Conservation (phyloP, 2,797 vertebrate species). For the Cetoscarus ocellatus region DNA sequence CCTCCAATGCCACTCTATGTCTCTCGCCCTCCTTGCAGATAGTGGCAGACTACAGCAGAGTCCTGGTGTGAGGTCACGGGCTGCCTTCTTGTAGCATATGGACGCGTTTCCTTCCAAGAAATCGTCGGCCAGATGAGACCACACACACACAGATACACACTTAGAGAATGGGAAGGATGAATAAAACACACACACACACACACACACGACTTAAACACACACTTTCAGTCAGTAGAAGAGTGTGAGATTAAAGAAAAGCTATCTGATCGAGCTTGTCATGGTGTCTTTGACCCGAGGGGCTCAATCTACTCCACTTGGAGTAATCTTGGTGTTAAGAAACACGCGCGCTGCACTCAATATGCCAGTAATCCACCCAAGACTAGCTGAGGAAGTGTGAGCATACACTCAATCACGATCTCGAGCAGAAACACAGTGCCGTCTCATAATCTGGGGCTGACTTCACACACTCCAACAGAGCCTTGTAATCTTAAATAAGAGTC, state of each 20-base stretch:
- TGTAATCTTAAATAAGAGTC: slow-evolving; percentile 60
- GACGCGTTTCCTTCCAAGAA: slow-evolving; percentile 87
- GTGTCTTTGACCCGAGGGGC: slow-evolving; percentile 53
- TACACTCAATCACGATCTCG: slow-evolving; percentile 45
- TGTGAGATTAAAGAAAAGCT: slow-evolving; percentile 67
- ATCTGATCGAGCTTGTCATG: slow-evolving; percentile 75
- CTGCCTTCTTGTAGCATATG: slow-evolving; percentile 86
- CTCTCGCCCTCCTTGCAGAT: slow-evolving; percentile 62
- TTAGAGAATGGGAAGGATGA: neutral
- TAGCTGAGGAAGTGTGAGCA: slow-evolving; percentile 49
- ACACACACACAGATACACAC: slow-evolving; percentile 40
- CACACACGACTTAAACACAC: slow-evolving; percentile 17
- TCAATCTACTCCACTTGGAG: slow-evolving; percentile 72
- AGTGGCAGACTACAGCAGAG: slow-evolving; percentile 64
- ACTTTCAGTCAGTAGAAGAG: slow-evolving; percentile 21
- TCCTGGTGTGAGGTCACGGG: slow-evolving; percentile 80
- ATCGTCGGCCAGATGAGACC: slow-evolving; percentile 87
- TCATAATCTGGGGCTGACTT: slow-evolving; percentile 57
- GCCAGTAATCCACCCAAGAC: slow-evolving; percentile 65
- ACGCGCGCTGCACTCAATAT: slow-evolving; percentile 41
- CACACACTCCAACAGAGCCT: slow-evolving; percentile 26
- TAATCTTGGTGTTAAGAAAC: slow-evolving; percentile 76
- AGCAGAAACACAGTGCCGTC: slow-evolving; percentile 12
- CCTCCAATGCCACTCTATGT: slow-evolving; percentile 1
- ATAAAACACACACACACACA: slow-evolving; percentile 1